These are phyloP conservation scores for Stegophylla sp. DNA, from an alignment of 2,888 invertebrate species.

Conservation along the genomic window DNA sequence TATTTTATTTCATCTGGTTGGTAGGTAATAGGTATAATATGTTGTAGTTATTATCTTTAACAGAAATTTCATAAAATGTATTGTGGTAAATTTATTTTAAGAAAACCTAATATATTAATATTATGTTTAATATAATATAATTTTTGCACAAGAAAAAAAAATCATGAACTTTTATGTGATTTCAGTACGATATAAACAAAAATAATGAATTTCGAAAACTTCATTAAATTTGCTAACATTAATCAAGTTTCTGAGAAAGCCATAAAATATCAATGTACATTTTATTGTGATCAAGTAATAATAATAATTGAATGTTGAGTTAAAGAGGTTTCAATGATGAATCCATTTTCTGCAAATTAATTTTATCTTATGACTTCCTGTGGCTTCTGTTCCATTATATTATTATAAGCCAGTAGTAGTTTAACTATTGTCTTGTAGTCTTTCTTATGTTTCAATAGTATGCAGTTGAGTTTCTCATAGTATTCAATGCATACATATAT, in stretches of 20 bases:
- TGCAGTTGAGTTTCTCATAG: constrained; percentile 31
- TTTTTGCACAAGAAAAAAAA: no score
- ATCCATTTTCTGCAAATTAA: constrained; percentile 33
- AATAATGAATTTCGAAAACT: constrained; percentile 21
- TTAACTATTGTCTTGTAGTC: constrained; percentile 31
- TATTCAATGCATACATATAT: constrained; percentile 37
- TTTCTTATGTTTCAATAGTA: constrained; percentile 31
- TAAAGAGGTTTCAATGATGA: constrained; percentile 43
- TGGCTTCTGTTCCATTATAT: constrained; percentile 44
- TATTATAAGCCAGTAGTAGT: constrained; percentile 23
- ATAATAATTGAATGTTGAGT: constrained; percentile 31
- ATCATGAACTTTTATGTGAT: neutral
- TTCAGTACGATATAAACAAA: neutral
- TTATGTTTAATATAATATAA: no score
- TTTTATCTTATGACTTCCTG: constrained; percentile 17
- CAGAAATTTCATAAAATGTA: no score
- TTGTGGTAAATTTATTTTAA: neutral
- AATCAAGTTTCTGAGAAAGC: constrained; percentile 36
- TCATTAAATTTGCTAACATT: constrained; percentile 1
- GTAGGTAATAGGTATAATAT: constrained; percentile 36
- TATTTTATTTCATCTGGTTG: constrained; percentile 4
- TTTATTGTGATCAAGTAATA: constrained; percentile 21
- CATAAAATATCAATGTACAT: constrained; percentile 31
- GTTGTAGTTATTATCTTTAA: neutral
- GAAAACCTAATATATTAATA: no score